Evolutionary conservation across 2,797 vertebrate species (phyloP), one percentile per base, ranked within the genome.

Genomic region (Setipinna tenuifilis): DNA sequence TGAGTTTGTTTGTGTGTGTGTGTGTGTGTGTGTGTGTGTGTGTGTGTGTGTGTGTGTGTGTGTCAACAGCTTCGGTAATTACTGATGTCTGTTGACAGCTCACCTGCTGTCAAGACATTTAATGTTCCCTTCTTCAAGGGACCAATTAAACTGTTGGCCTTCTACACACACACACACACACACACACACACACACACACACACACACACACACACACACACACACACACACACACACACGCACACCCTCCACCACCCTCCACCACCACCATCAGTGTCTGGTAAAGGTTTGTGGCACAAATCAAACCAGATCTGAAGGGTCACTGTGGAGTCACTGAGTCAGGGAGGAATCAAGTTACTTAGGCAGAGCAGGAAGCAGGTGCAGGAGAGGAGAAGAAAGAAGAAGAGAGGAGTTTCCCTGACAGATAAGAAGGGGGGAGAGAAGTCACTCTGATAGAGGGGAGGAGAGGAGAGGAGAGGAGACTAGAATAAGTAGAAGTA

Each of bases 41-140:
- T 78, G 68, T 87, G 25, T 87, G 80, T 86, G 62, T 48, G 62
- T 68, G 89, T 90, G 91, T 92, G 92, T 91, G 91, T 84, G 50
- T 68, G 75, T 87, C 46, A 10, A 16, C 57, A 35, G 71, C 16
- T 31, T 44, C 14, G 31, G 71, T 78, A 78, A 78, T 78, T 78
- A 78, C 71, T 78, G 71, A 21, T 19, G 83, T 88, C 82, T 59
- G 82, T 50, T 44, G 50, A 86, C 62, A 71, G 87, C 82, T 89
- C 83, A 57, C 81, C 84, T 85, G 85, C 86, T 85, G 85, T 85
- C 85, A 78, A 85, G 84, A 78, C 86, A 86, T 83, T 78, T 41
- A 7, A 44, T 78, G 35, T 75, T 10, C 71, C 71, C 71, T 44
- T 44, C 71, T 41, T 78, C 71, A 44, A 44, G 71, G 31, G 71